Evolutionary conservation across 2,888 invertebrate genomes (phyloP), one percentile per base, ranked within the genome.

Genomic region (Timema cristinae): DNA sequence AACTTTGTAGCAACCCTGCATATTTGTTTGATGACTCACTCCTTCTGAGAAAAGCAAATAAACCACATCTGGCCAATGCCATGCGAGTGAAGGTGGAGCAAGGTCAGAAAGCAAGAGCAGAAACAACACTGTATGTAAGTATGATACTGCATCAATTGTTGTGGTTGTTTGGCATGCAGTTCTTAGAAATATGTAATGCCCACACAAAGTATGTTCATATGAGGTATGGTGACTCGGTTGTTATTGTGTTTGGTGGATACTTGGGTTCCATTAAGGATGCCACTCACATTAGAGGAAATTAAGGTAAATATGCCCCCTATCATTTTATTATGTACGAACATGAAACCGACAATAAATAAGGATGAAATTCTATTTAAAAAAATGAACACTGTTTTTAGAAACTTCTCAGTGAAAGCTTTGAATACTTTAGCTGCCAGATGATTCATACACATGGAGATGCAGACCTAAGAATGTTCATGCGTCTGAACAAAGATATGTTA

Each of bases 241-340:
- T 56, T 13, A 56, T 56, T 56, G 56, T 56, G 56, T 7, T 56
- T 56, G 0, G 6, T 56, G 13, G 56, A 11, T 56, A 56, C n/a
- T 56, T 56, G 56, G 11, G 16, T 56, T 56, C 56, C 56, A 56
- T 56, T 56, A 56, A 56, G 56, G 56, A 56, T 6, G 56, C 56
- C 11, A 7, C 56, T 56, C 56, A 56, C 56, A 56, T 56, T 56
- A 56, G 56, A 13, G 6, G 4, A 32, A 32, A 13, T 56, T 8
- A 56, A 56, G 9, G 56, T 11, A 56, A 56, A 56, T 15, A 7
- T 7, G 8, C 56, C 56, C 7, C 32, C 56, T 56, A 56, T 11
- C 1, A 2, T 56, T 56, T 56, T 56, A 11, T 8, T 56, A 7
- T 56, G 15, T 13, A 56, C 8, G 7, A 13, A 56, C 56, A 56